Base-by-base conservation (phyloP, 2,797 vertebrate species). In the Ctenopoma kingsleyae region DNA sequence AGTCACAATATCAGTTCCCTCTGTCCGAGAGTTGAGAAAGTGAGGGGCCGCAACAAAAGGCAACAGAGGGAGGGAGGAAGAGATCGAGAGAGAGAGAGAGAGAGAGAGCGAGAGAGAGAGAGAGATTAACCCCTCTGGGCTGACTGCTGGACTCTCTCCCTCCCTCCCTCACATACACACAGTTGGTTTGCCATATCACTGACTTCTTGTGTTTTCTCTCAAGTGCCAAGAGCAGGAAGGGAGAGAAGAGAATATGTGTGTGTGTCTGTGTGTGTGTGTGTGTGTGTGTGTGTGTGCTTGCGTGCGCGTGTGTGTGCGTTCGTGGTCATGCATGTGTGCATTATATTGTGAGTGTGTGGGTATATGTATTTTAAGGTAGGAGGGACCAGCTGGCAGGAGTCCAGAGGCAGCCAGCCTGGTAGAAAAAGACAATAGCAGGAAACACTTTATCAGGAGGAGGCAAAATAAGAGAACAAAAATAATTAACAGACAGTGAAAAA, bases 371-470 rank as follows among this genome's bases (percentile, higher is more conserved):
- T 87, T 56, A 76, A 85, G 86, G 88, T 88, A 87, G 89, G 89
- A 90, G 88, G 86, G 88, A 85, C 86, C 4, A 27, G 64, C 81
- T 91, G 85, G 81, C 88, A 81, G 27, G 22, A 67, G 76, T 84
- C 87, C 87, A 90, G 81, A 83, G 71, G 80, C 88, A 90, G 88
- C 85, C 87, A 86, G 89, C 86, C 81, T 86, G 86, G 80, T 87
- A 81, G 75, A 84, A 71, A 84, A 69, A 91, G 89, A 95, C 93
- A 94, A 94, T 94, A 81, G 91, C 85, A 94, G 94, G 93, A 94
- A 94, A 91, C 89, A 60, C 83, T 92, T 86, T 90, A 93, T 94
- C 88, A 91, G 89, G 80, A 87, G 81, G 75, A 82, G 69, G 86
- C 83, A 85, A 92, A 89, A 91, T 86, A 92, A 80, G 86, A 87